phyloP scores from a whole-genome alignment of 2,113 vertebrate species.

The Trachemys scripta region DNA sequence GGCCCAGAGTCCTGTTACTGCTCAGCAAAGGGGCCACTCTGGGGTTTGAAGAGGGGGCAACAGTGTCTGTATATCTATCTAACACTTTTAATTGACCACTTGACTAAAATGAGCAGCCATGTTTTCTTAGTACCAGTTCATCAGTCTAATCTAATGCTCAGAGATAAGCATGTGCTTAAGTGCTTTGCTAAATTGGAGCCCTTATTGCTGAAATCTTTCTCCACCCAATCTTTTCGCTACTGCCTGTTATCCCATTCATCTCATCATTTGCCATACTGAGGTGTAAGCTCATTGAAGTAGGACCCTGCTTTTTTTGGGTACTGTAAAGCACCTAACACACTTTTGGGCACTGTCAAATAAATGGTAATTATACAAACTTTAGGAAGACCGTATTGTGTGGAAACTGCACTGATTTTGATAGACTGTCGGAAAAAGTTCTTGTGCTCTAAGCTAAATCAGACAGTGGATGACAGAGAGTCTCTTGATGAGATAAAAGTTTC shows the following conservation, averaged over 20 bases:
- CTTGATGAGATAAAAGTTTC: conserved; percentile 27
- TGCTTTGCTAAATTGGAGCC: not conserved
- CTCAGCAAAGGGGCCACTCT: not conserved
- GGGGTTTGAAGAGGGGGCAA: not conserved
- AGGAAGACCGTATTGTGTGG: not conserved
- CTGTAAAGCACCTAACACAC: not conserved
- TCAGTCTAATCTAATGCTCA: not conserved
- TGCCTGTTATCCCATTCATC: not conserved
- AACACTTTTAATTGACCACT: not conserved
- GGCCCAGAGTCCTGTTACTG: not conserved
- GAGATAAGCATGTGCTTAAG: not conserved
- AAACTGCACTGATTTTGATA: not conserved
- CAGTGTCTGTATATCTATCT: not conserved
- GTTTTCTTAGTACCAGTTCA: not conserved
- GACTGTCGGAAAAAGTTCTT: not conserved
- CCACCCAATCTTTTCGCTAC: not conserved
- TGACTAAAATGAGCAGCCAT: not conserved
- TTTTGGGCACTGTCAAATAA: not conserved
- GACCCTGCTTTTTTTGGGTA: not conserved
- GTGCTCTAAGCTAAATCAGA: not conserved
- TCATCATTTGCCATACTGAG: not conserved
- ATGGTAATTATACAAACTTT: not conserved
- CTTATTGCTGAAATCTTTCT: not conserved
- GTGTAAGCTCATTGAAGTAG: not conserved
- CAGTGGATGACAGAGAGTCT: not conserved